Conservation (phyloP, 2,888 invertebrate species). For the Cetonia aurata region DNA sequence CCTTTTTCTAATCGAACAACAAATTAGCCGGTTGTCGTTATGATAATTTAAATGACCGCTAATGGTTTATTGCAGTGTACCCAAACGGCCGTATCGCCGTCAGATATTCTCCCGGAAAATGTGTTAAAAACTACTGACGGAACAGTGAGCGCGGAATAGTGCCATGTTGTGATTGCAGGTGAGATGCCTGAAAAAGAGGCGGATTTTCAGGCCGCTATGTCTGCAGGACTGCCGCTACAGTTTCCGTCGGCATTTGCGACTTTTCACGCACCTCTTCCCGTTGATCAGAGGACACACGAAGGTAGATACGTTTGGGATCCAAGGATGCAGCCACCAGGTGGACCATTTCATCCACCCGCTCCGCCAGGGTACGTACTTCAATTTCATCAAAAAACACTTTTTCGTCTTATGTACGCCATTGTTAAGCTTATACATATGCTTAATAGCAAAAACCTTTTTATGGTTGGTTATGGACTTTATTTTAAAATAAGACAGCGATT, state of each 20-base stretch:
- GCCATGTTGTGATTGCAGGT: slow-evolving; percentile 46
- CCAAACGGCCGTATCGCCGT: slow-evolving; percentile 9
- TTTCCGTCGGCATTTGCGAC: slow-evolving; percentile 69
- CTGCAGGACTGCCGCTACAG: slow-evolving; percentile 65
- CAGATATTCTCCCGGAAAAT: slow-evolving; percentile 25
- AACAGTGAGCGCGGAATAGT: slow-evolving; percentile 30
- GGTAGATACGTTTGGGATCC: slow-evolving; percentile 66
- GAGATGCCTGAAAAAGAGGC: slow-evolving; percentile 66
- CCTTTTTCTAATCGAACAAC: slow-evolving; percentile 30
- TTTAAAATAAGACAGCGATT: no score
- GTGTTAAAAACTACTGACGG: slow-evolving; percentile 32
- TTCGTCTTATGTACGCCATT: no score
- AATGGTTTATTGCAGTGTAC: slow-evolving; percentile 32
- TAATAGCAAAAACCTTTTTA: no score
- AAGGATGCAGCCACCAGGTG: slow-evolving; percentile 62
- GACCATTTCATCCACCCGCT: slow-evolving; percentile 60
- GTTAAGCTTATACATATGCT: no score
- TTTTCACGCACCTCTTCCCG: slow-evolving; percentile 72
- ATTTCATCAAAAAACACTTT: background rate
- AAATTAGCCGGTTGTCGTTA: slow-evolving; percentile 21
- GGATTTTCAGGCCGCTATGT: slow-evolving; percentile 64
- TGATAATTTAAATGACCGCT: slow-evolving; percentile 37
- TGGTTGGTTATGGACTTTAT: no score
- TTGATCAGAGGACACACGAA: slow-evolving; percentile 71
- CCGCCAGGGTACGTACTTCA: slow-evolving; percentile 59